Conservation (phyloP, 2,113 vertebrate species). For the Cebus imitator region DNA sequence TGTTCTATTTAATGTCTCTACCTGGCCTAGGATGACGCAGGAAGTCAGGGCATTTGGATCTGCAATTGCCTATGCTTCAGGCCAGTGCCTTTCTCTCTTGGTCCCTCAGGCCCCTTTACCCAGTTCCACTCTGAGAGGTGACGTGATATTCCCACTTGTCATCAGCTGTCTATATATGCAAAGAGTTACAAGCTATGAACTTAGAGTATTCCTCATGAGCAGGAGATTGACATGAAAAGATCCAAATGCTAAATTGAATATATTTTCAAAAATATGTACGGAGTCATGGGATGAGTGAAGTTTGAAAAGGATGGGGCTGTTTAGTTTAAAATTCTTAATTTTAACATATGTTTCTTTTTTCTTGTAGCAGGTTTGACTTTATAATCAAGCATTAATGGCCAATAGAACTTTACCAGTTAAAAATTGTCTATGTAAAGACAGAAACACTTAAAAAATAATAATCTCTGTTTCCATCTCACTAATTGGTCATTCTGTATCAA, state of each 20-base stretch:
- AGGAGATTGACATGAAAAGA: background rate
- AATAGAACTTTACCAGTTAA: background rate
- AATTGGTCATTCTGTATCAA: background rate
- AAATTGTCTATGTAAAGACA: background rate
- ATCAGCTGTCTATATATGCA: background rate
- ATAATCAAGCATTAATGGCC: background rate
- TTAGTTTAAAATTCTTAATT: background rate
- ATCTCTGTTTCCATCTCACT: background rate
- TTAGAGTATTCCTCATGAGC: background rate
- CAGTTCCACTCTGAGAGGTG: background rate
- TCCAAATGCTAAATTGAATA: background rate
- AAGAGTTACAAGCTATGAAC: background rate
- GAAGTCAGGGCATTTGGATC: background rate
- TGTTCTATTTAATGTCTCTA: background rate
- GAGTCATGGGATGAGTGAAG: background rate
- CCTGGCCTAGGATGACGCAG: background rate
- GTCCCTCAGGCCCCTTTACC: background rate
- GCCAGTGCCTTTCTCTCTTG: background rate
- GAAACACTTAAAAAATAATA: background rate
- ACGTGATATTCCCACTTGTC: background rate
- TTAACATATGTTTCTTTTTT: background rate
- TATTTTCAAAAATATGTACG: background rate
- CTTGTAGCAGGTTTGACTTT: background rate
- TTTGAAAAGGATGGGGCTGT: accelerated
- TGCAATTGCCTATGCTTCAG: accelerated